Conservation (phyloP, 2,797 vertebrate species). For the Sebastes itinus region DNA sequence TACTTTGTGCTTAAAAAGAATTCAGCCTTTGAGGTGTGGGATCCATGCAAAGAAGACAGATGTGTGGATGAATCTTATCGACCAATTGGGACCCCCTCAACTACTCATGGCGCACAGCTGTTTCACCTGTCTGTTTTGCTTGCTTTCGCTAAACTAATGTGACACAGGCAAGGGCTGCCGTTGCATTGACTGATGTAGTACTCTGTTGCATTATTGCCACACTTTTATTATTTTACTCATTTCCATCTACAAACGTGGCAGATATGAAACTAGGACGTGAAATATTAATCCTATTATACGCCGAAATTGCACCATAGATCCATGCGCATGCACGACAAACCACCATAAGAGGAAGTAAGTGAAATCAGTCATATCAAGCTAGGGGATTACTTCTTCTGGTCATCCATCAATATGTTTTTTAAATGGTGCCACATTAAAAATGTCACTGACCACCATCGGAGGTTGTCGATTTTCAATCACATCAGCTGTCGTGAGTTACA, state of each 20-base stretch:
- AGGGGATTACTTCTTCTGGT: slow-evolving; percentile 3
- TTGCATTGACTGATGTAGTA: slow-evolving; percentile 27
- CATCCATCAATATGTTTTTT: slow-evolving; percentile 32
- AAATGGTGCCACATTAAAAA: slow-evolving; percentile 12
- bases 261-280: slow-evolving; percentile 38
- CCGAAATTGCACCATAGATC: slow-evolving; percentile 27
- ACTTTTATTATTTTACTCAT: slow-evolving; percentile 26
- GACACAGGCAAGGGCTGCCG: neutral
- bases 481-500: neutral
- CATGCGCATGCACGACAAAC: slow-evolving; percentile 19
- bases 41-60: neutral
- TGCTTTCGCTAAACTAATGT: slow-evolving; percentile 20
- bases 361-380: slow-evolving; percentile 28
- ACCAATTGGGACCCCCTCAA: slow-evolving; percentile 1
- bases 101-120: neutral
- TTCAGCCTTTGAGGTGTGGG: neutral
- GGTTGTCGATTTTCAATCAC: slow-evolving; percentile 4
- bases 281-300: slow-evolving; percentile 38
- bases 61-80: neutral
- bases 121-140: slow-evolving; percentile 7
- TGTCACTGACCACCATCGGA: neutral
- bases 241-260: slow-evolving; percentile 10
- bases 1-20: neutral
- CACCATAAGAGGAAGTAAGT: neutral
- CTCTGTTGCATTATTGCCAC: slow-evolving; percentile 13